These are phyloP conservation scores for Hemibagrus guttatus DNA, from an alignment of 2,797 vertebrate genomes.

Conservation along the genomic window DNA sequence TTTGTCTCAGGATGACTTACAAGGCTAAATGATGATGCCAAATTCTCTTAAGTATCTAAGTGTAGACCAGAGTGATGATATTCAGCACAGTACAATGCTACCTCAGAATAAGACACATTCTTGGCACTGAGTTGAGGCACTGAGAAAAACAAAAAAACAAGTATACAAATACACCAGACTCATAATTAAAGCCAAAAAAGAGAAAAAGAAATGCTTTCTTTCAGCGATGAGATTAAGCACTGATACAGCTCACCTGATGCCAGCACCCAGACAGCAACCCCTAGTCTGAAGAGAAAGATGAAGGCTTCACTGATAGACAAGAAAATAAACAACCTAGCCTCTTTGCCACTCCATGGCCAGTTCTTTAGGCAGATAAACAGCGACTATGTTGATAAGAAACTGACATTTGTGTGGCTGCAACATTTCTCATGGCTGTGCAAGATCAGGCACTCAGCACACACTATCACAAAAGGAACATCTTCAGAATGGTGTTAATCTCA, in stretches of 20 bases:
- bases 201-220: not conserved
- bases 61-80: not conserved
- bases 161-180: not conserved
- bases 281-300: not conserved
- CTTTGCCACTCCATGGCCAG: not conserved
- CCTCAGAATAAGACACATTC: not conserved
- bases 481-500: not conserved
- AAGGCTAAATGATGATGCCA: not conserved
- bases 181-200: not conserved
- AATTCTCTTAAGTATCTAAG: not conserved
- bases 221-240: not conserved
- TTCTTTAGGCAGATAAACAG: not conserved
- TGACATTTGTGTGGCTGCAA: not conserved
- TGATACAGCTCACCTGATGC: not conserved
- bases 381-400: not conserved
- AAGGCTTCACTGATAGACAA: not conserved
- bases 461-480: not conserved
- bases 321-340: not conserved
- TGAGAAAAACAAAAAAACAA: not conserved
- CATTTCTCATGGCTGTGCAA: not conserved
- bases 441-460: not conserved
- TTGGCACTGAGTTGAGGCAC: not conserved
- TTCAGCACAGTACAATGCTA: not conserved
- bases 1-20: not conserved
- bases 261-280: not conserved